These are phyloP conservation scores for Eupsilia transversa DNA, from an alignment of 2,888 invertebrate species.

Conservation along the genomic window DNA sequence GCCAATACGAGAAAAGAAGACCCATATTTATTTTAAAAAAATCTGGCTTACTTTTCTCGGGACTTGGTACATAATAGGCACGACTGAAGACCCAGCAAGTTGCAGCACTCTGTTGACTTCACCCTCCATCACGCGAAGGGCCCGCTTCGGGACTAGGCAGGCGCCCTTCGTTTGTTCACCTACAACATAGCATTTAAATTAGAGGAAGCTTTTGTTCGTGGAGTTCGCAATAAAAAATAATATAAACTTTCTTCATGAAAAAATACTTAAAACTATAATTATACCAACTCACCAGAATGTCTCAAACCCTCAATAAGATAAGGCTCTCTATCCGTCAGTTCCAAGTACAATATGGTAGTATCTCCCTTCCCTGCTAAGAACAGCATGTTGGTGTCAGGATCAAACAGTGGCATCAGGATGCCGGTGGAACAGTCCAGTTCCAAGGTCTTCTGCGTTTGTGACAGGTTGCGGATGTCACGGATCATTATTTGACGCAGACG, in stretches of 20 bases:
- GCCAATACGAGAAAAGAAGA: neutral
- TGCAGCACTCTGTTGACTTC: slow-evolving; percentile 98
- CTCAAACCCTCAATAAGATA: slow-evolving; percentile 96
- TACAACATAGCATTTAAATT: slow-evolving; percentile 56
- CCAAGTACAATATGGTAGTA: slow-evolving; percentile 97
- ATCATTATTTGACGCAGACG: slow-evolving; percentile 97
- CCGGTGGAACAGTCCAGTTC: slow-evolving; percentile 97
- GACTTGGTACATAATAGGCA: slow-evolving; percentile 98
- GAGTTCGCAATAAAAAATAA: neutral
- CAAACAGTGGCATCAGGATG: slow-evolving; percentile 97
- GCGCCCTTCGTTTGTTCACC: slow-evolving; percentile 99
- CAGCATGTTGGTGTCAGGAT: slow-evolving; percentile 98
- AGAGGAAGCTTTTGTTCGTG: neutral
- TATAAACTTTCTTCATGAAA: no score
- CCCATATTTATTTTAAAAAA: neutral
- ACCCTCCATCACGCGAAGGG: slow-evolving; percentile 98
- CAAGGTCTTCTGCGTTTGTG: slow-evolving; percentile 94
- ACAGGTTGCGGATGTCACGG: slow-evolving; percentile 96
- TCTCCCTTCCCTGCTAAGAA: slow-evolving; percentile 99
- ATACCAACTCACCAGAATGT: slow-evolving; percentile 91
- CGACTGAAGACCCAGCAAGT: slow-evolving; percentile 95
- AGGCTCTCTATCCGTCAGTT: slow-evolving; percentile 97
- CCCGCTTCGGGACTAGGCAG: slow-evolving; percentile 97
- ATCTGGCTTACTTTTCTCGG: slow-evolving; percentile 93
- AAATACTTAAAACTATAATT: neutral